A percentile compares a stretch with the other conserved stretches of the same genome.
Evolutionary conservation across 2,797 vertebrate genomes (phyloP).

Genomic region (Cottoperca gobio): DNA sequence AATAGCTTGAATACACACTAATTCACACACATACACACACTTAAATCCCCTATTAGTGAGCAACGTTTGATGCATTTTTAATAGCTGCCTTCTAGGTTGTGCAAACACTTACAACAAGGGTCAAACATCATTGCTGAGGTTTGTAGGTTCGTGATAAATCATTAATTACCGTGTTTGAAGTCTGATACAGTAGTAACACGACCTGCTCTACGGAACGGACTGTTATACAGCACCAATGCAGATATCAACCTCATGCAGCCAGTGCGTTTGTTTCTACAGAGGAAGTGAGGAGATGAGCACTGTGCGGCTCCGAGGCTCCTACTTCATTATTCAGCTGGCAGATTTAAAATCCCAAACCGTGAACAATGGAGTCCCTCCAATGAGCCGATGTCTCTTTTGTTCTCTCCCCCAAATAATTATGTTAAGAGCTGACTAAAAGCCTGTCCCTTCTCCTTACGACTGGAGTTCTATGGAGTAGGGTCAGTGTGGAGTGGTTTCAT

Average conservation of each 20-base stretch:
- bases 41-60: constrained; percentile 21
- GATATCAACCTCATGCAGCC: constrained; percentile 15
- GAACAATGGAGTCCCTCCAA: constrained; percentile 60
- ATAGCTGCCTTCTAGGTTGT: constrained; percentile 19
- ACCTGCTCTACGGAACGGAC: neutral
- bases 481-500: constrained; percentile 35
- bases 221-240: neutral
- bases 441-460: constrained; percentile 33
- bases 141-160: constrained; percentile 14
- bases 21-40: neutral
- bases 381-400: constrained; percentile 66
- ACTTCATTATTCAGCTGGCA: constrained; percentile 63
- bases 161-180: neutral
- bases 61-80: constrained; percentile 45
- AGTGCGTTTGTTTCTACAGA: constrained; percentile 21
- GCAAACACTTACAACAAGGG: neutral
- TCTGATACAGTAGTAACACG: neutral
- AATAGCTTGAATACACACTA: constrained; percentile 15
- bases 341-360: constrained; percentile 62
- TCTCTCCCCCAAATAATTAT: constrained; percentile 65
- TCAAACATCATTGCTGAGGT: constrained; percentile 27
- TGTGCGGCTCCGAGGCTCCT: constrained; percentile 33
- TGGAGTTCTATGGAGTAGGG: constrained; percentile 31
- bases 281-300: constrained; percentile 27
- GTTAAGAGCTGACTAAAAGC: constrained; percentile 66